A percentile compares a stretch with the other conserved stretches of the same genome.
Evolutionary conservation across 1,140 invertebrate genomes (phyloP).

Genomic region (Drosophila eugracilis): DNA sequence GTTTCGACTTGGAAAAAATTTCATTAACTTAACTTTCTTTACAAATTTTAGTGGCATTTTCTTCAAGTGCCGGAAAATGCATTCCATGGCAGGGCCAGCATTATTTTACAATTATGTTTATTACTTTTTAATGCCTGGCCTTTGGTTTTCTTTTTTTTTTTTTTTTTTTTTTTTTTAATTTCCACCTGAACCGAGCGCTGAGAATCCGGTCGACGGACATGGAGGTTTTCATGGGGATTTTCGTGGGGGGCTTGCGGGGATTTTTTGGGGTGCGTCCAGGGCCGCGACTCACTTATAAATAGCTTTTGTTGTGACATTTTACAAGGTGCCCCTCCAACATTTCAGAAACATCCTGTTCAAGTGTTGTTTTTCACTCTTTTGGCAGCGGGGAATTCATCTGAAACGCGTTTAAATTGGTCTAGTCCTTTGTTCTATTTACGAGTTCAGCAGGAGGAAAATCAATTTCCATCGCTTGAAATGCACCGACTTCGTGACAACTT

Average conservation of each 20-base stretch:
- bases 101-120: slow-evolving; percentile 79
- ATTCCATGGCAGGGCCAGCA: slow-evolving; percentile 43
- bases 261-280: slow-evolving; percentile 28
- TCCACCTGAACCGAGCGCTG: slow-evolving; percentile 31
- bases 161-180: no score
- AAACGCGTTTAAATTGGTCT: slow-evolving; percentile 18
- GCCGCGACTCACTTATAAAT: slow-evolving; percentile 64
- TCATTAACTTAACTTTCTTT: not conserved
- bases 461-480: slow-evolving; percentile 22
- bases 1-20: no score
- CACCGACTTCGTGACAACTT: not conserved
- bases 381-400: slow-evolving; percentile 14
- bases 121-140: slow-evolving; percentile 72
- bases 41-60: not conserved
- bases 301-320: slow-evolving; percentile 78
- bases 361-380: slow-evolving; percentile 1
- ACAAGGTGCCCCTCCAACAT: slow-evolving; percentile 3
- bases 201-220: slow-evolving; percentile 16
- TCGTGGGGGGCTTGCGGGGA: not conserved
- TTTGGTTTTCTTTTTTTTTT: no score
- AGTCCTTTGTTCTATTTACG: slow-evolving; percentile 59
- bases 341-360: slow-evolving; percentile 15
- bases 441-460: slow-evolving; percentile 65
- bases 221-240: not conserved
- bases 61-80: slow-evolving; percentile 20